Evolutionary conservation across 2,888 invertebrate species (phyloP).

Genomic region (Tridacna gigas): DNA sequence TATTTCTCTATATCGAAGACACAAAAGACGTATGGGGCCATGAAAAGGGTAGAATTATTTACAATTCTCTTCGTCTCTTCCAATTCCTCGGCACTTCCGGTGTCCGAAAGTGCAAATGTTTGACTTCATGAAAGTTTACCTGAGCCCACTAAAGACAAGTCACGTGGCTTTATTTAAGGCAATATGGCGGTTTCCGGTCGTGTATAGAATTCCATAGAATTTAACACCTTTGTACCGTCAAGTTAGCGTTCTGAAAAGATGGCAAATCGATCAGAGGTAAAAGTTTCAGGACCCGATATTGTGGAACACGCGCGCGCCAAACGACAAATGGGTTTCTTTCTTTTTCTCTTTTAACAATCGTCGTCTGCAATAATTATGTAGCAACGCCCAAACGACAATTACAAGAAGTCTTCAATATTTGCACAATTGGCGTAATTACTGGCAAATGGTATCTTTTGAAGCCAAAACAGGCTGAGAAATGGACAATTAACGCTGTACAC

Average conservation of each 20-base stretch:
- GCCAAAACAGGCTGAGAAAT: slow-evolving; percentile 16
- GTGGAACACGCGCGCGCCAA: slow-evolving; percentile 11
- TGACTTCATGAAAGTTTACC: slow-evolving; percentile 39
- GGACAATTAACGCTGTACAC: slow-evolving; percentile 9
- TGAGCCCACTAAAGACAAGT: slow-evolving; percentile 23
- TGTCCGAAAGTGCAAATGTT: slow-evolving; percentile 46
- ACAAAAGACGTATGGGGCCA: background rate
- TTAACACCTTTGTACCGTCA: slow-evolving; percentile 38
- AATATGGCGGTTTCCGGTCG: slow-evolving; percentile 51
- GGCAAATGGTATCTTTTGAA: slow-evolving; percentile 27
- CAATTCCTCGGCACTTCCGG: slow-evolving; percentile 49
- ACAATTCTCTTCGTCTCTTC: slow-evolving; percentile 44
- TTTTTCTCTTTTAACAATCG: slow-evolving; percentile 6
- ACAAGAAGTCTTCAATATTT: slow-evolving; percentile 21
- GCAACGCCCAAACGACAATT: slow-evolving; percentile 25
- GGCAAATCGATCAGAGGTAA: slow-evolving; percentile 25
- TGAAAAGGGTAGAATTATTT: slow-evolving; percentile 35
- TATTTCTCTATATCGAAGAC: background rate
- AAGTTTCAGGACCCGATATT: slow-evolving; percentile 5
- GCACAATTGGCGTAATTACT: slow-evolving; percentile 21
- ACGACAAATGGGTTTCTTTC: slow-evolving; percentile 17
- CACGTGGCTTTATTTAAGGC: slow-evolving; percentile 55
- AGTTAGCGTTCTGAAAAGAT: slow-evolving; percentile 23
- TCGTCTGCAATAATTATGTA: slow-evolving; percentile 15
- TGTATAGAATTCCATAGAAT: slow-evolving; percentile 47